A percentile compares a stretch with the other conserved stretches of the same genome.
phyloP scores from a whole-genome alignment of 2,113 vertebrate genomes.

The Anoplopoma fimbria region DNA sequence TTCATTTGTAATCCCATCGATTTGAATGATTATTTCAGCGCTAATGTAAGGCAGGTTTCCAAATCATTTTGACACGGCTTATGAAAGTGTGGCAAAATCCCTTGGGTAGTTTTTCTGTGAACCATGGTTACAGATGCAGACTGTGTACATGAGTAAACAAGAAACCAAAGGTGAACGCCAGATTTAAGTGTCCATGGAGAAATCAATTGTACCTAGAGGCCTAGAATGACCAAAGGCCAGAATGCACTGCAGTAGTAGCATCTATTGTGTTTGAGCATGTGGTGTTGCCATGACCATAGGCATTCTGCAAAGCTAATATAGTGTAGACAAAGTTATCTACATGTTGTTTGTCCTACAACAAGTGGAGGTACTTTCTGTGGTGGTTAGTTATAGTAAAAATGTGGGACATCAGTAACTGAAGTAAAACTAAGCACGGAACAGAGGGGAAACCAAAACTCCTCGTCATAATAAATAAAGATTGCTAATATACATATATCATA shows the following conservation, averaged over 20 bases:
- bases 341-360: background rate
- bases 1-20: background rate
- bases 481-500: background rate
- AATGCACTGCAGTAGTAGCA: background rate
- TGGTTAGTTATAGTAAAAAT: background rate
- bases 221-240: background rate
- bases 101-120: background rate
- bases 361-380: background rate
- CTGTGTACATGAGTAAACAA: background rate
- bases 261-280: background rate
- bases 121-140: background rate
- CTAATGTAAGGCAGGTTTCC: no score
- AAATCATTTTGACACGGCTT: background rate
- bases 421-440: background rate
- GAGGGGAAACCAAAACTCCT: background rate
- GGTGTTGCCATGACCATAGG: background rate
- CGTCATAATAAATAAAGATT: background rate
- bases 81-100: background rate
- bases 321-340: no score
- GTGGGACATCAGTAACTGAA: background rate
- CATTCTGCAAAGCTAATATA: background rate
- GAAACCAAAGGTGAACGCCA: background rate
- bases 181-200: background rate
- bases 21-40: background rate
- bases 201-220: background rate